phyloP scores from a whole-genome alignment of 2,888 invertebrate genomes.

The Sphinx pinastri region DNA sequence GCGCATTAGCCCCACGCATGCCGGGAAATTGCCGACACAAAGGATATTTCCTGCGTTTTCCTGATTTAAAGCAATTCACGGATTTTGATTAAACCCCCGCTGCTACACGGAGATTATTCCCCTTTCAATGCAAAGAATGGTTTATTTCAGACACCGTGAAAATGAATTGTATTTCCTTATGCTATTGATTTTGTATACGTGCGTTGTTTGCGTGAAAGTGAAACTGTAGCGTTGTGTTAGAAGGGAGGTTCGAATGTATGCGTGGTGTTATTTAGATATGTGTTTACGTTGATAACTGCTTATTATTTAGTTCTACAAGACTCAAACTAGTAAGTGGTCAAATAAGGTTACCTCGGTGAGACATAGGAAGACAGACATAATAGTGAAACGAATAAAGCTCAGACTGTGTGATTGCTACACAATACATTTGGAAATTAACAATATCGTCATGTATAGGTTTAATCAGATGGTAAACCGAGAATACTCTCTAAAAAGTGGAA shows the following conservation, averaged over 20 bases:
- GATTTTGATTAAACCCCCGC: conserved; percentile 83
- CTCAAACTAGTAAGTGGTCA: too few species aligned
- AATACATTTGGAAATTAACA: too few species aligned
- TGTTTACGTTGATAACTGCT: not conserved
- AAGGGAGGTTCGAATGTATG: not conserved
- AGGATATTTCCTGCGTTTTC: conserved; percentile 83
- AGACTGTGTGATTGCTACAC: too few species aligned
- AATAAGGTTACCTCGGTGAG: too few species aligned
- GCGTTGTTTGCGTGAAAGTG: conserved; percentile 18
- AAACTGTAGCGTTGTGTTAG: not conserved
- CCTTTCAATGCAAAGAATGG: conserved; percentile 83
- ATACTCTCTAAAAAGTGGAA: too few species aligned
- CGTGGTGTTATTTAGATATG: not conserved
- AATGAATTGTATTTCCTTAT: conserved; percentile 80
- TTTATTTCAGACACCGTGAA: conserved; percentile 82
- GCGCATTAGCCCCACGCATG: conserved; percentile 80
- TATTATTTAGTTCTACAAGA: too few species aligned
- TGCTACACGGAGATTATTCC: conserved; percentile 81
- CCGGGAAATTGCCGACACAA: conserved; percentile 81
- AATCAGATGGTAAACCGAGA: too few species aligned
- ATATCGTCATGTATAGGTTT: too few species aligned
- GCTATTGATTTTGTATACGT: conserved; percentile 69
- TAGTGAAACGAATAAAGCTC: too few species aligned
- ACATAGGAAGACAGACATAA: too few species aligned
- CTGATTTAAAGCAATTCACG: conserved; percentile 83